Conservation (phyloP, 1,140 invertebrate genomes). For the Zeugodacus cucurbitae region DNA sequence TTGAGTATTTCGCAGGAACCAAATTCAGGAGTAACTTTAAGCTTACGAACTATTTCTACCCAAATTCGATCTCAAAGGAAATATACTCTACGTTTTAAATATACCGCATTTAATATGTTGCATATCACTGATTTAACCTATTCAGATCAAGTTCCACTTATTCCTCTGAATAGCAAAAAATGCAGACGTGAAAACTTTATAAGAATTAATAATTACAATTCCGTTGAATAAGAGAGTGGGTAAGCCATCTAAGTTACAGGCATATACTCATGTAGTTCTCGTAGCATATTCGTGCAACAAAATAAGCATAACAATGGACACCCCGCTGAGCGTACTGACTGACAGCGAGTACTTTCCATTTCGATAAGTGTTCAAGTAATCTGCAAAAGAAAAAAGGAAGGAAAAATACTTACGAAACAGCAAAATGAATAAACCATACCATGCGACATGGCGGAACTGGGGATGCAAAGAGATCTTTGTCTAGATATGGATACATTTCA, state of each 20-base stretch:
- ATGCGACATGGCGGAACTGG: background rate
- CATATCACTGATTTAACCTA: too few species aligned
- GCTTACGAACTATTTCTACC: too few species aligned
- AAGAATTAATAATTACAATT: constrained; percentile 4
- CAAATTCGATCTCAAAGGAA: too few species aligned
- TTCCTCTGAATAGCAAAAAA: too few species aligned
- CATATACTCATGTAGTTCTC: background rate
- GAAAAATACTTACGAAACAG: background rate
- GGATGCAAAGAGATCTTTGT: constrained; percentile 15
- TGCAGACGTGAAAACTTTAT: background rate
- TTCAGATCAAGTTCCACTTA: too few species aligned
- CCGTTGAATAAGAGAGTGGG: background rate
- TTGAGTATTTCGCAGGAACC: too few species aligned
- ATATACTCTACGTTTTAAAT: too few species aligned
- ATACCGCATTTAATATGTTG: too few species aligned
- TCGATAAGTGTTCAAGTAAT: constrained; percentile 37
- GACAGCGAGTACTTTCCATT: constrained; percentile 30
- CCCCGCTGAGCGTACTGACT: constrained; percentile 10
- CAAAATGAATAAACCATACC: background rate
- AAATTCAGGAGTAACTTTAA: too few species aligned
- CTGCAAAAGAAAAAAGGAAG: background rate
- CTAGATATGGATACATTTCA: constrained; percentile 36
- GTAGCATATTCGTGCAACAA: background rate
- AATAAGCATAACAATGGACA: constrained; percentile 31
- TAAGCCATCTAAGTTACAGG: background rate